phyloP scores from a whole-genome alignment of 2,888 invertebrate genomes.

The Flabesymbios commensalis region DNA sequence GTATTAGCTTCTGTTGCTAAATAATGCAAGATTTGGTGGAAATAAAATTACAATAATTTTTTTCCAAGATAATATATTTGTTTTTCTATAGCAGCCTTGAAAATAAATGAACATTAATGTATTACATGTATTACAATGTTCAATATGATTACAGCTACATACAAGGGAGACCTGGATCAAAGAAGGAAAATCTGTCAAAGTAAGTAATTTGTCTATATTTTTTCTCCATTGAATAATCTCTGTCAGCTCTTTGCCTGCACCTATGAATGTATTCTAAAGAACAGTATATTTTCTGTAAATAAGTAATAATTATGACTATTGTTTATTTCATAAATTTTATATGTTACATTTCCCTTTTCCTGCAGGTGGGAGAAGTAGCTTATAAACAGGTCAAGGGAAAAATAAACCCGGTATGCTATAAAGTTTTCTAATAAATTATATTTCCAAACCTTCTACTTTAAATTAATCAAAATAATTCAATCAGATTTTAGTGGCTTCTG shows the following conservation, averaged over 20 bases:
- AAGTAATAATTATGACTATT: neutral
- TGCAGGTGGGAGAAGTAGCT: constrained; percentile 75
- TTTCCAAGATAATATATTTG: no score
- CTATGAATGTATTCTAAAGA: neutral
- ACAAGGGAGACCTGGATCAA: constrained; percentile 94
- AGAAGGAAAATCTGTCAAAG: constrained; percentile 82
- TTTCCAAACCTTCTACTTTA: no score
- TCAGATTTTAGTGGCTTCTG: no score
- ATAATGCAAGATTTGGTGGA: no score
- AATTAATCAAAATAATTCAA: no score
- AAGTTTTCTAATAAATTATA: neutral
- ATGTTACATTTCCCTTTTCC: neutral
- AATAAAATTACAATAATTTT: no score
- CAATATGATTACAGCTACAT: constrained; percentile 66
- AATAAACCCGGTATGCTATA: constrained; percentile 47
- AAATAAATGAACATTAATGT: neutral
- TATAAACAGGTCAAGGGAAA: constrained; percentile 88
- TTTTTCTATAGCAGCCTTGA: neutral
- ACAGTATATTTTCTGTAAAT: neutral
- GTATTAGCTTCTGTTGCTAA: no score
- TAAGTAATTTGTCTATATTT: no score
- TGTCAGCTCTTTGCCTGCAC: neutral
- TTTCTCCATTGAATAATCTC: no score
- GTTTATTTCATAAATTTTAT: no score
- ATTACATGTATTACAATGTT: neutral